Base-by-base conservation (phyloP, 2,888 invertebrate species). In the Aphrophora alni region DNA sequence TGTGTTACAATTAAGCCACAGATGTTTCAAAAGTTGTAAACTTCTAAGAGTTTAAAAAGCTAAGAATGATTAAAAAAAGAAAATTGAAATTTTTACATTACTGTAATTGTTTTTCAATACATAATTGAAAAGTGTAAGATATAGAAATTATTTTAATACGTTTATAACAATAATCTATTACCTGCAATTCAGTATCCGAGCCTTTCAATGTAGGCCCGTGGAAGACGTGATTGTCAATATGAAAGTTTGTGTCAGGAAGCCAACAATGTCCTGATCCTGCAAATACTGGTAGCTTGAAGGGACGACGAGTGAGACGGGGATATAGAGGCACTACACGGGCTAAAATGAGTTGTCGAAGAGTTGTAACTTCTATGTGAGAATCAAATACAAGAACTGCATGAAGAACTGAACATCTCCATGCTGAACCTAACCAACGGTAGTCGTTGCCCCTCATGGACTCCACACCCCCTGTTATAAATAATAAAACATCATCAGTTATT, bases 341-440 rank as follows among this genome's bases (percentile, higher is more conserved):
- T 79, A 88, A 87, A 59, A 91, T 85, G 44, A 90, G 85, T 82
- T 90, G 89, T 28, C 89, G 86, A 33, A 91, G 87, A 69, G 88
- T 87, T 70, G 86, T 85, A 59, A 89, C 86, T 77, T 88, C 89
- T 82, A 91, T 86, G 27, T 80, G 81, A 8, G 83, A 81, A 83
- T 91, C 90, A 75, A 91, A 86, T 68, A 89, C 87, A 5, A 91
- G 86, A 25, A 91, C 86, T 44, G 89, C 89, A 84, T 90, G 90
- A 26, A 89, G 87, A n/a, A 90, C 87, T n/a, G 87, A 86, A 59
- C 85, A 84, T 24, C 86, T 86, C 82, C 87, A 86, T 28, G 86
- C 85, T 74, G 86, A 85, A 25, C 88, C 88, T 81, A 89, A 86
- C 90, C 90, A 90, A 80, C 89, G 86, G 24, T 88, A 87, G 83